Evolutionary conservation across 1,140 invertebrate species (phyloP), one percentile per base, ranked within the genome.

Genomic region (Hirudo medicinalis): DNA sequence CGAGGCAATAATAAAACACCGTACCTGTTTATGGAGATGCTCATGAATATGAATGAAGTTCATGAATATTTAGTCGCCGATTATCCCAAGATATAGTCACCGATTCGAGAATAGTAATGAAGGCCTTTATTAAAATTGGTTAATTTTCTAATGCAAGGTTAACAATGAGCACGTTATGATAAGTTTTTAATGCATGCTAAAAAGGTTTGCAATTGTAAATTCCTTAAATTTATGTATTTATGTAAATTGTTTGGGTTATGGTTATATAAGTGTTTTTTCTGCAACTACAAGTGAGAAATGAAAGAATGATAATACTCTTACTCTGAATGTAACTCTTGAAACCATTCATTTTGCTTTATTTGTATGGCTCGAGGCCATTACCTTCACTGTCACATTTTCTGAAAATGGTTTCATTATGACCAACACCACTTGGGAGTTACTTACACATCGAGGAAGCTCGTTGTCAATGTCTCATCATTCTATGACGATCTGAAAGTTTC

Each of bases 391-490:
- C 5, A 78, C 77, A 69, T 89, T 89, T 78, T 87, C 85, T 6
- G 84, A 87, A 75, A 89, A 89, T 81, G 88, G 87, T 6, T 89
- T 89, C 75, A 75, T 83, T 3, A 77, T 84, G 76, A 66, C 78
- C 20, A 69, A 73, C 3, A 43, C 76, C 17, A 75, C 15, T 0
- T 73, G 72, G 54, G 75, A 70, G 3, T 84, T 9, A 75, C 69
- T 22, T 84, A 81, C 72, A 77, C 71, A 69, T 76, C 82, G 0
- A 78, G 78, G 13, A 17, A 49, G 15, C 43, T 9, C 11, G 43
- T 49, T 49, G 9, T 8, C 11, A 13, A 49, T 49, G 43, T 49
- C 43, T 49, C 43, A 13, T 49, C 15, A 17, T 49, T 49, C 13
- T 49, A 49, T 49, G 13, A 49, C 3, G 11, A 49, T 9, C 43